Evolutionary conservation across 1,140 invertebrate species (phyloP), one percentile per base, ranked within the genome.

Genomic region (Calliopsis andreniformis): DNA sequence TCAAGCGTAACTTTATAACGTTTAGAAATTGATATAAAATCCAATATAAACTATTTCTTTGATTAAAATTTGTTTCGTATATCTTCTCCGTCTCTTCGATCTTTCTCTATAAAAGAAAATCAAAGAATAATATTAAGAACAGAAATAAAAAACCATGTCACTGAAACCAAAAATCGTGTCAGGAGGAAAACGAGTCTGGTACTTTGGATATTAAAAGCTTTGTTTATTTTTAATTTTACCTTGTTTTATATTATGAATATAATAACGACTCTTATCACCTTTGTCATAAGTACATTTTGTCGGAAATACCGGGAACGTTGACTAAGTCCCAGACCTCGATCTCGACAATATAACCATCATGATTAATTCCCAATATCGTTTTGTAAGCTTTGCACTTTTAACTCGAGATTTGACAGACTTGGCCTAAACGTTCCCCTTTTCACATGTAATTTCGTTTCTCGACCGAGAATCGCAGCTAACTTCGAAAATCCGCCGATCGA

Each of bases 181-280:
- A n/a, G n/a, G n/a, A n/a, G n/a, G n/a, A n/a, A n/a, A n/a, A n/a
- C n/a, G n/a, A n/a, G n/a, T n/a, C n/a, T n/a, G n/a, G n/a, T n/a
- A n/a, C n/a, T 61, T 56, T 59, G 58, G 82, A 85, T 86, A 86
- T 80, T 86, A 85, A 87, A 86, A 87, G 84, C 82, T 83, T 82
- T 67, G 42, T 87, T 86, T 85, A 87, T 86, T 87, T 77, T 70
- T 62, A 70, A 86, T 79, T 76, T 76, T 58, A 76, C 79, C 32
- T n/a, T 35, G 68, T 72, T 78, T 79, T 25, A 66, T 76, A 79
- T 71, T 82, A 78, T 78, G 64, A 84, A 86, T 83, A 86, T 82
- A 85, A 85, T 78, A 86, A 86, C 72, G 78, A 82, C 77, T 80
- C 78, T 68, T 84, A 80, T 84, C 72, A 79, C 68, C 71, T 71